Percentiles rank a stretch among this genome's conserved stretches.
phyloP scores from a whole-genome alignment of 64 coral and sea anemone species.

The Stylophora pistillata region DNA sequence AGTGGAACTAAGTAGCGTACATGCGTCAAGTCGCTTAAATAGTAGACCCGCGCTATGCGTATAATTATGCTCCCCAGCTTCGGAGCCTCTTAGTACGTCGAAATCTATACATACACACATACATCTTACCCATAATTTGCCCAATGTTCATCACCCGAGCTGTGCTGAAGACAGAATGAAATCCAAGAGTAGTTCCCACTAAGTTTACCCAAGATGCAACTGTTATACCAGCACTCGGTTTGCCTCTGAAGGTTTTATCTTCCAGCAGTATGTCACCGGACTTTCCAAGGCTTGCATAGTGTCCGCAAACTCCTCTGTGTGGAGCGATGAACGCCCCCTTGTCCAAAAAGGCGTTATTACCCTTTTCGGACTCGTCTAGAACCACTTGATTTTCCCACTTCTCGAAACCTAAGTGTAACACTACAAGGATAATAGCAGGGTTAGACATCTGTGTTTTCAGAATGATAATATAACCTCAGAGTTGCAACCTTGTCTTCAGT shows the following conservation, averaged over 20 bases:
- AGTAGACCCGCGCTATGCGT: no score
- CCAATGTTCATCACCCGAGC: slow-evolving; percentile 47
- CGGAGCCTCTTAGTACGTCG: no score
- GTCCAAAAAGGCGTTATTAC: slow-evolving; percentile 83
- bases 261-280: slow-evolving; percentile 72
- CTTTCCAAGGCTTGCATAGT: slow-evolving; percentile 60
- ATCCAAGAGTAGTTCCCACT: slow-evolving; percentile 56
- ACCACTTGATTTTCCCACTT: slow-evolving; percentile 64
- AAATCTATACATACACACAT: neutral
- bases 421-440: slow-evolving; percentile 3
- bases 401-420: slow-evolving; percentile 80
- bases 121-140: slow-evolving; percentile 51
- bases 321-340: slow-evolving; percentile 59
- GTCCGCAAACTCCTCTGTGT: slow-evolving; percentile 63
- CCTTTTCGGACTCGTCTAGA: slow-evolving; percentile 76
- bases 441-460: neutral
- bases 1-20: no score
- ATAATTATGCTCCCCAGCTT: no score
- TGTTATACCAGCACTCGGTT: slow-evolving; percentile 72
- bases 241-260: slow-evolving; percentile 85
- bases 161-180: slow-evolving; percentile 86
- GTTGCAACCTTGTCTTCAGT: neutral
- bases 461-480: neutral
- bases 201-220: slow-evolving; percentile 85
- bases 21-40: no score